Percentiles rank a stretch among this genome's conserved stretches.
Evolutionary conservation across 2,888 invertebrate species (phyloP).

Genomic region (Pandemis heparana): DNA sequence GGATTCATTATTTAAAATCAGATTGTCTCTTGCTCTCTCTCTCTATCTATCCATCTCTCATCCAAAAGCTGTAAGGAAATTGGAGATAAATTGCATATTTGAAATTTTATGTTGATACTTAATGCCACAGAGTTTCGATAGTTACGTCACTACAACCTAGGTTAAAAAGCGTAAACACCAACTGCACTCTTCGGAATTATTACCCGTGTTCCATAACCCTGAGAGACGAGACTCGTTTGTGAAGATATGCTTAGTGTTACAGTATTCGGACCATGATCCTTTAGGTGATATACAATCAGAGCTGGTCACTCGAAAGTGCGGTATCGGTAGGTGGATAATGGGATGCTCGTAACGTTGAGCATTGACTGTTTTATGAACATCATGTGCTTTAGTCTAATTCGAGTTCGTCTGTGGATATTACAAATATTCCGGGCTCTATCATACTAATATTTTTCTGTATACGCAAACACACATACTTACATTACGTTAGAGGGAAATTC

Average conservation of each 20-base stretch:
- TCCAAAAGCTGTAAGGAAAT: no score
- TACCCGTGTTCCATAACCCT: background rate
- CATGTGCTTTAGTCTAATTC: background rate
- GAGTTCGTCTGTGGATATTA: no score
- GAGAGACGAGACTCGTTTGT: background rate
- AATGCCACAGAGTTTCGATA: no score
- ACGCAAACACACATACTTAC: no score
- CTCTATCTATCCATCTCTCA: no score
- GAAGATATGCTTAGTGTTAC: background rate
- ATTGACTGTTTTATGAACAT: conserved; percentile 25
- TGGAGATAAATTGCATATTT: no score
- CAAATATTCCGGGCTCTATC: no score
- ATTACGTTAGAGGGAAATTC: no score
- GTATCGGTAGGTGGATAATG: conserved; percentile 14
- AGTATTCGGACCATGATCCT: conserved; percentile 9
- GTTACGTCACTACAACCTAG: background rate
- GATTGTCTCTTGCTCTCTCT: no score
- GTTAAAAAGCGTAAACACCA: conserved; percentile 8
- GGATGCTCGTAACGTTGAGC: conserved; percentile 1
- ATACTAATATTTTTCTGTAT: no score
- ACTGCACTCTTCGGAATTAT: background rate
- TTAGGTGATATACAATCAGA: conserved; percentile 5
- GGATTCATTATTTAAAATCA: no score
- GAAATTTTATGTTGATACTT: no score
- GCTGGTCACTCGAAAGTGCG: conserved; percentile 31